Conservation (phyloP, 2,888 invertebrate genomes). For the Helicoverpa assulta region DNA sequence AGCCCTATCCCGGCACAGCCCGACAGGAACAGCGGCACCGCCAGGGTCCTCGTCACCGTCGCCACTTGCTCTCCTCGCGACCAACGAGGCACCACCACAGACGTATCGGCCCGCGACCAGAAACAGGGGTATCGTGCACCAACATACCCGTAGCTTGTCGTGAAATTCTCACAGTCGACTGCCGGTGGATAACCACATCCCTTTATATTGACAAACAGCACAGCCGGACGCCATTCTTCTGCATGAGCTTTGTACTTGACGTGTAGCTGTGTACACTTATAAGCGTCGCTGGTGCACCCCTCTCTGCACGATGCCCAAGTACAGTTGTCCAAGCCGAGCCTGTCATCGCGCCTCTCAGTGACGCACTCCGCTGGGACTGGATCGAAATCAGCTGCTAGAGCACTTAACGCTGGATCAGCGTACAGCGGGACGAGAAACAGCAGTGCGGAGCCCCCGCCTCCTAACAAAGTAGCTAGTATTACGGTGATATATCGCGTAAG, state of each 20-base stretch:
- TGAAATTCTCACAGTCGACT: conserved; percentile 94
- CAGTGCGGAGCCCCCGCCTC: conserved; percentile 86
- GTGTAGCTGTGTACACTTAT: conserved; percentile 92
- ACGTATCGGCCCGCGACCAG: conserved; percentile 94
- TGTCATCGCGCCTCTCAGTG: conserved; percentile 92
- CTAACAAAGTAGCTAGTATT: conserved; percentile 82
- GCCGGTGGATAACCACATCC: conserved; percentile 95
- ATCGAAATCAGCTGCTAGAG: conserved; percentile 93
- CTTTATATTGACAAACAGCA: conserved; percentile 94
- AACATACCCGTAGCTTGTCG: conserved; percentile 92
- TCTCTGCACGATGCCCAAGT: conserved; percentile 95
- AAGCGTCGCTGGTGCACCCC: conserved; percentile 95
- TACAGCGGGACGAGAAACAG: conserved; percentile 88
- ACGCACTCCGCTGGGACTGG: conserved; percentile 93
- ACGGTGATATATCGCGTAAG: conserved; percentile 86
- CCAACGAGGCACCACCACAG: conserved; percentile 95
- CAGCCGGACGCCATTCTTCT: conserved; percentile 90
- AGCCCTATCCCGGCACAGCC: conserved; percentile 95
- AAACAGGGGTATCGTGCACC: conserved; percentile 92
- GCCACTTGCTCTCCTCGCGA: conserved; percentile 95
- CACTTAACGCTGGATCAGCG: conserved; percentile 89
- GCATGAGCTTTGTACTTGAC: conserved; percentile 90
- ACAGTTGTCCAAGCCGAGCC: conserved; percentile 94
- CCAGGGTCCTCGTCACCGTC: conserved; percentile 95
- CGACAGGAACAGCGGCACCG: conserved; percentile 95